A percentile compares a stretch with the other conserved stretches of the same genome.
These are phyloP conservation scores for Malacoraja senta DNA, from an alignment of 2,797 vertebrate genomes.

Conservation along the genomic window DNA sequence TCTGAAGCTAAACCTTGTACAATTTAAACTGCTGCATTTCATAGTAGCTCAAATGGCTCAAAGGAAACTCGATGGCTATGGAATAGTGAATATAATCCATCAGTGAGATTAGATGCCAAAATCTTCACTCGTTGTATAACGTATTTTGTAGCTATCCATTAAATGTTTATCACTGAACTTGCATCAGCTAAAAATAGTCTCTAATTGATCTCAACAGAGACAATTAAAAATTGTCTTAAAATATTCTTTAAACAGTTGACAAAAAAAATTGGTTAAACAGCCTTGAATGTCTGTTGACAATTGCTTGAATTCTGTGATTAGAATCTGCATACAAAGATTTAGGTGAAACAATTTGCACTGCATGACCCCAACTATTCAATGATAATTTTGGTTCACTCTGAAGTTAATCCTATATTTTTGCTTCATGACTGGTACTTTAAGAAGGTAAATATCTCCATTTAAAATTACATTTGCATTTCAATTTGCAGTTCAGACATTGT, in stretches of 20 bases:
- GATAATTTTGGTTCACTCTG: background rate
- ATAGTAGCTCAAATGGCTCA: background rate
- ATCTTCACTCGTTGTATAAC: background rate
- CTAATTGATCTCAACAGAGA: background rate
- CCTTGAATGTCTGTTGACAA: background rate
- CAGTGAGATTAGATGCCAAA: constrained; percentile 1
- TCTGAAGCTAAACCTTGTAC: background rate
- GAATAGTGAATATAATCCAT: background rate
- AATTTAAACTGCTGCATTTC: background rate
- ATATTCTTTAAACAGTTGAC: constrained; percentile 6
- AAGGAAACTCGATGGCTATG: background rate
- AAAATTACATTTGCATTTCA: constrained; percentile 26
- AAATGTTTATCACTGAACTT: background rate
- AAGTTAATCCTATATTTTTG: background rate
- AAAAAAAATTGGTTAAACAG: background rate
- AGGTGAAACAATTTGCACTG: background rate
- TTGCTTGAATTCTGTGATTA: background rate
- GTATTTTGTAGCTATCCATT: background rate
- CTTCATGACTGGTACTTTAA: background rate
- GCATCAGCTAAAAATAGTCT: background rate
- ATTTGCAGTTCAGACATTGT: background rate
- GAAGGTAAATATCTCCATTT: constrained; percentile 6
- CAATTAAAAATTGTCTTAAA: background rate
- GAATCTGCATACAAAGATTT: background rate
- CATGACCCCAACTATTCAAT: constrained; percentile 3